Base-by-base conservation (phyloP, 2,888 invertebrate species). In the Leuctra nigra region DNA sequence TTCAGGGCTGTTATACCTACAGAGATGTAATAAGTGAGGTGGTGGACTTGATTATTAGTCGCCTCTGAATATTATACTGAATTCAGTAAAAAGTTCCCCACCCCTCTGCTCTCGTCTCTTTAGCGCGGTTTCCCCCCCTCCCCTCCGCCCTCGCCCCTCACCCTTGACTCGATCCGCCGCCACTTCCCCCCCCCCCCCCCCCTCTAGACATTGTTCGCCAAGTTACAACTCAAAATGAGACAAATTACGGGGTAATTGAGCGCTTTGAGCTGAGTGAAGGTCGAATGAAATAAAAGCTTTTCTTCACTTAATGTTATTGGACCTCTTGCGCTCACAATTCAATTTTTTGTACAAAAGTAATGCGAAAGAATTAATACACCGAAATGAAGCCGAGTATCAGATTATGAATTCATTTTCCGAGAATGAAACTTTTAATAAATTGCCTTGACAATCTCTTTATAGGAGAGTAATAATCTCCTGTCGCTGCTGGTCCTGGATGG, bases 91-190 rank as follows among this genome's bases (percentile, higher is more conserved):
- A n/a, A n/a, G n/a, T n/a, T n/a, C n/a, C n/a, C n/a, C n/a, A n/a
- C n/a, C n/a, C n/a, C n/a, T n/a, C n/a, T 14, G 14, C 48, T 44
- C 11, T 39, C 29, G n/a, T 55, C 13, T 13, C 14, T 16, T 6
- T 54, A 22, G 11, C 55, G 20, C 14, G 29, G 35, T 35, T 47
- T 55, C 41, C 38, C 29, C 59, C 39, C 48, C 59, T 55, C 59
- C 62, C 61, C 44, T 53, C 54, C 58, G 56, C 58, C 61, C 58
- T 57, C 60, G 56, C 56, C 57, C 61, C 57, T 55, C 53, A 35
- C 39, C 48, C 53, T 41, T 14, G 57, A 52, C 54, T 53, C 48
- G 41, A 47, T 52, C 55, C 16, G 48, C 16, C 24, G 20, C 7
- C 48, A 9, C 25, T 9, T 46, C 41, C 41, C 4, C 25, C 20